Evolutionary conservation across 2,113 vertebrate genomes (phyloP).

Genomic region (Junco hyemalis): DNA sequence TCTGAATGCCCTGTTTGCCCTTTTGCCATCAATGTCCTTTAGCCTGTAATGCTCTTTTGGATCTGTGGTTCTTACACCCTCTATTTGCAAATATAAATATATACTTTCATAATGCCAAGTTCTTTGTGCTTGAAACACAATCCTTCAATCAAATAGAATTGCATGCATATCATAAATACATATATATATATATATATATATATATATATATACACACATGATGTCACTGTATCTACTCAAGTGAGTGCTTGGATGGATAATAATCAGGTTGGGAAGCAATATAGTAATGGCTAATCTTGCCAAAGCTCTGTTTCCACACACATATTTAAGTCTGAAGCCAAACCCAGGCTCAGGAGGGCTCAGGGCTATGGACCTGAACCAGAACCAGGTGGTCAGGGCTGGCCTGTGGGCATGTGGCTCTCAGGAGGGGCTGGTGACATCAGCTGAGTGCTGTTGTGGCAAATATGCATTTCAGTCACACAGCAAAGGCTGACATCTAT

Average conservation of each 20-base stretch:
- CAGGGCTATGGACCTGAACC: rapidly evolving
- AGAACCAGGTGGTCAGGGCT: too few species aligned
- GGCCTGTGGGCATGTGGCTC: too few species aligned
- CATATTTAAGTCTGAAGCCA: neutral
- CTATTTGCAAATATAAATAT: neutral
- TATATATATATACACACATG: neutral
- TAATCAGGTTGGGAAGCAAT: neutral
- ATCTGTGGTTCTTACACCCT: neutral
- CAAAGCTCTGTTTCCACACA: neutral
- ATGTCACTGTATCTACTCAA: neutral
- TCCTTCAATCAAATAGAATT: neutral
- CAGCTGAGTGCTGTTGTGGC: neutral
- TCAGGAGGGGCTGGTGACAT: neutral
- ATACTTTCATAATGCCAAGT: neutral
- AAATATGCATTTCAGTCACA: neutral
- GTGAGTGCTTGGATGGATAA: neutral
- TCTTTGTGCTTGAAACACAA: neutral
- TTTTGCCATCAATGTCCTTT: neutral
- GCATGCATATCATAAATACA: too few species aligned
- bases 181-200: neutral
- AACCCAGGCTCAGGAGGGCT: neutral
- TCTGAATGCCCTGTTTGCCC: neutral
- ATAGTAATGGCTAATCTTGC: neutral
- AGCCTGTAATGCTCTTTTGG: neutral
- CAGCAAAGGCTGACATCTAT: neutral